Conservation (phyloP, 1,140 invertebrate genomes). For the Acyrthosiphon pisum region DNA sequence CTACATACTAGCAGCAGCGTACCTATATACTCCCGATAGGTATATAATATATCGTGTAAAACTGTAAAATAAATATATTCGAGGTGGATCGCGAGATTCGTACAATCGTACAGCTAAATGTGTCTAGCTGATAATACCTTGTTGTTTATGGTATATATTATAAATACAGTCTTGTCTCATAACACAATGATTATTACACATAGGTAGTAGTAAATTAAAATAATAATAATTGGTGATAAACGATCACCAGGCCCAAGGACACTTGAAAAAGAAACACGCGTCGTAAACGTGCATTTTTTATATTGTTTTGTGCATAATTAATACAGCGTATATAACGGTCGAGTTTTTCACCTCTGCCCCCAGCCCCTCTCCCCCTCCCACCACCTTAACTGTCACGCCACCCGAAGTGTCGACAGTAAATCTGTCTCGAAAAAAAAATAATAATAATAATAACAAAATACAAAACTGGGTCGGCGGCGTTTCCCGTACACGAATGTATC, state of each 20-base stretch:
- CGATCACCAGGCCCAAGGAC: constrained; percentile 10
- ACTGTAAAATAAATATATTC: no score
- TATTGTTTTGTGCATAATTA: constrained; percentile 1
- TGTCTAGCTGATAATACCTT: not conserved
- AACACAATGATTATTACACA: constrained; percentile 2
- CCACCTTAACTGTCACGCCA: not conserved
- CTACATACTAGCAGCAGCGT: no score
- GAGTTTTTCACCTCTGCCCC: constrained; percentile 12
- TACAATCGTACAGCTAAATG: not conserved
- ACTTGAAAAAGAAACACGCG: not conserved
- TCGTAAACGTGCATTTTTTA: not conserved
- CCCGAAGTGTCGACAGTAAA: not conserved
- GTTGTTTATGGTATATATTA: not conserved
- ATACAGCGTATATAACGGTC: not conserved
- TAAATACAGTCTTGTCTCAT: not conserved
- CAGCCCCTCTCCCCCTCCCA: not conserved
- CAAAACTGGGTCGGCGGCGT: not conserved
- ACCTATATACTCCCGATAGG: no score
- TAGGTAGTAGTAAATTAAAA: not conserved
- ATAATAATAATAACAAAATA: not conserved
- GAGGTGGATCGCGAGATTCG: not conserved
- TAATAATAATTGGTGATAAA: not conserved
- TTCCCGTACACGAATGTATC: not conserved
- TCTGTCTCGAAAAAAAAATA: not conserved
- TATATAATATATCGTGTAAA: not conserved